phyloP scores from a whole-genome alignment of 2,888 invertebrate species.

The Leptopilina myrica region DNA sequence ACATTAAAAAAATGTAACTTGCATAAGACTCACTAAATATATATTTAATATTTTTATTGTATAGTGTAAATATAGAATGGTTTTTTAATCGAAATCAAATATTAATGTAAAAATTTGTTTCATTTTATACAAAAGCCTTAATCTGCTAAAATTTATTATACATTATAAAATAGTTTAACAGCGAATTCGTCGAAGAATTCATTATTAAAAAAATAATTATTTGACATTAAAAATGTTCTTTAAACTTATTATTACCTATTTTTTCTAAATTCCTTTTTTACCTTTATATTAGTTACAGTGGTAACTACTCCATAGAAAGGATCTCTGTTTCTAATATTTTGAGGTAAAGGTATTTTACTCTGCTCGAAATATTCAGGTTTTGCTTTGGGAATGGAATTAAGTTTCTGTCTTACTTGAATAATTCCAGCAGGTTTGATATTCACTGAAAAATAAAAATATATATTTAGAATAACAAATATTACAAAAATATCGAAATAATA shows the following conservation, averaged over 20 bases:
- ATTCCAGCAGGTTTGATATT: conserved; percentile 54
- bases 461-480: background rate
- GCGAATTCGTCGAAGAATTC: too few relatives aligned
- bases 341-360: conserved; percentile 52
- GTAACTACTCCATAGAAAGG: conserved; percentile 54
- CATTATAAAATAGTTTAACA: too few relatives aligned
- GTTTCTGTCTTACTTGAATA: conserved; percentile 54
- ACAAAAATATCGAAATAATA: too few relatives aligned
- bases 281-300: conserved; percentile 1
- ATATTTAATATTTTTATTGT: too few relatives aligned
- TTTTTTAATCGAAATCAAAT: too few relatives aligned
- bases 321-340: conserved; percentile 55
- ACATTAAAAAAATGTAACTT: too few relatives aligned
- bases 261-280: background rate
- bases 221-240: background rate
- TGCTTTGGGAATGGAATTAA: conserved; percentile 39
- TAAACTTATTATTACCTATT: background rate
- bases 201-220: background rate
- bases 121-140: too few relatives aligned
- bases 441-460: conserved; percentile 47
- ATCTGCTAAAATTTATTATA: too few relatives aligned
- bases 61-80: too few relatives aligned
- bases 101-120: too few relatives aligned
- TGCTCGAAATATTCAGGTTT: conserved; percentile 29
- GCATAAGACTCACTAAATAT: too few relatives aligned